Evolutionary conservation across 1,140 invertebrate genomes (phyloP).

Genomic region (Brachionus paranguensis): DNA sequence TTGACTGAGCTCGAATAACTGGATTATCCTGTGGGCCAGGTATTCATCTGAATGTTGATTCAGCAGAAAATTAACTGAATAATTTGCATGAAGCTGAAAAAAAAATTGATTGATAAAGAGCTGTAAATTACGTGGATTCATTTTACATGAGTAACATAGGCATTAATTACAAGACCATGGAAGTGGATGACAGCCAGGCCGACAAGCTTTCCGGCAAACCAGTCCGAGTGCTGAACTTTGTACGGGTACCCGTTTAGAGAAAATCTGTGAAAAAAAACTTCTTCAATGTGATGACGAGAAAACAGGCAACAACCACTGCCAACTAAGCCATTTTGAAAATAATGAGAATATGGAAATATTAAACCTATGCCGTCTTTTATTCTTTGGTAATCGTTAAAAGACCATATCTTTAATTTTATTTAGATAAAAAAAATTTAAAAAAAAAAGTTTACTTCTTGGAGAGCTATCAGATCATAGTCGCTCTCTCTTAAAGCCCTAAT

Average conservation of each 20-base stretch:
- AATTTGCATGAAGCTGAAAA: slow-evolving; percentile 38
- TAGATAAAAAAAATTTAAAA: neutral
- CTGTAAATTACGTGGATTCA: neutral
- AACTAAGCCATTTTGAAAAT: slow-evolving; percentile 33
- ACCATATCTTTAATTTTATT: neutral
- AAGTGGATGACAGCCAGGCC: neutral
- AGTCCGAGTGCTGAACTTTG: slow-evolving; percentile 36
- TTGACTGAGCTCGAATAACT: slow-evolving; percentile 32
- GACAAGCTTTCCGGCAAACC: slow-evolving; percentile 39
- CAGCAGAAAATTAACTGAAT: neutral
- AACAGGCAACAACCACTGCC: slow-evolving; percentile 40
- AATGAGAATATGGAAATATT: slow-evolving; percentile 11
- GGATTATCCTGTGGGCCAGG: slow-evolving; percentile 5
- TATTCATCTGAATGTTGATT: slow-evolving; percentile 20
- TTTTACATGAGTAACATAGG: slow-evolving; percentile 38
- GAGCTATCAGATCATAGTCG: slow-evolving; percentile 27
- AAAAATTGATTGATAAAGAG: neutral
- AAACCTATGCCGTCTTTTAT: neutral
- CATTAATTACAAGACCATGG: neutral
- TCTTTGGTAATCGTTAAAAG: neutral
- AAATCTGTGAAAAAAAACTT: slow-evolving; percentile 23
- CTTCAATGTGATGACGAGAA: neutral
- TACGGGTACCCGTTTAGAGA: slow-evolving; percentile 36
- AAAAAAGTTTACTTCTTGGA: slow-evolving; percentile 23
- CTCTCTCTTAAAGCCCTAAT: slow-evolving; percentile 36